Base-by-base conservation (phyloP, 2,113 vertebrate species). In the Eulemur macaco region DNA sequence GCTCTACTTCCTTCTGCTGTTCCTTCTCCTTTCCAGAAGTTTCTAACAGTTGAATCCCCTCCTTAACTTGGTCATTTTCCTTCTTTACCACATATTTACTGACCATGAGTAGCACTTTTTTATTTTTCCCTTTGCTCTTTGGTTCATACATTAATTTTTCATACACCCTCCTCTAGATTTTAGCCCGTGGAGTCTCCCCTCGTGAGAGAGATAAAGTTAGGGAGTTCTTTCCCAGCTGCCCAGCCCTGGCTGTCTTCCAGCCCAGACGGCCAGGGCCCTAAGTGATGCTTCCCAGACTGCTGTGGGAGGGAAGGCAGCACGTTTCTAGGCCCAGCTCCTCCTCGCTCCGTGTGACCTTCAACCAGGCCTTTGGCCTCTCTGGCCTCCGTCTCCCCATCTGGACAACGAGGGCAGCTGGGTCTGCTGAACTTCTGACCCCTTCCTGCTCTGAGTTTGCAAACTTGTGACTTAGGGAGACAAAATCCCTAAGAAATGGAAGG, bases 231-330 rank as follows among this genome's bases (percentile, higher is more conserved):
- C 37, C 60, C 25, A 15, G 37, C 25, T 25, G 58, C 45, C 6
- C 18, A 25, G 47, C 14, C n/a, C 58, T 47, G 39, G 25, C 25
- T 87, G 66, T 31, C n/a, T 23, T 37, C 47, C 6, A 68, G 50
- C 10, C 25, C 8, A 13, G 3, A 56, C 29, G 47, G 25, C 47
- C 63, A 27, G 50, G 23, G 80, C 68, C 29, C 83, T 91, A 23
- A 87, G 15, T 0, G 14, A 56, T 68, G 37, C 50, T 85, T 74
- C 66, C 45, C 58, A 81, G 89, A 71, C 10, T 18, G 39, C 15
- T 45, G 8, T 14, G 8, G 29, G 20, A 56, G 63, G 12, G 3
- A 60, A 6, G 14, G 12, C 1, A 5, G 9, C 23, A 3, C 4
- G 3, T 37, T 14, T 69, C 63, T 37, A 27, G 12, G 7, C 52